A percentile compares a stretch with the other conserved stretches of the same genome.
These are phyloP conservation scores for Danionella dracula DNA, from an alignment of 2,797 vertebrate genomes.

Conservation along the genomic window DNA sequence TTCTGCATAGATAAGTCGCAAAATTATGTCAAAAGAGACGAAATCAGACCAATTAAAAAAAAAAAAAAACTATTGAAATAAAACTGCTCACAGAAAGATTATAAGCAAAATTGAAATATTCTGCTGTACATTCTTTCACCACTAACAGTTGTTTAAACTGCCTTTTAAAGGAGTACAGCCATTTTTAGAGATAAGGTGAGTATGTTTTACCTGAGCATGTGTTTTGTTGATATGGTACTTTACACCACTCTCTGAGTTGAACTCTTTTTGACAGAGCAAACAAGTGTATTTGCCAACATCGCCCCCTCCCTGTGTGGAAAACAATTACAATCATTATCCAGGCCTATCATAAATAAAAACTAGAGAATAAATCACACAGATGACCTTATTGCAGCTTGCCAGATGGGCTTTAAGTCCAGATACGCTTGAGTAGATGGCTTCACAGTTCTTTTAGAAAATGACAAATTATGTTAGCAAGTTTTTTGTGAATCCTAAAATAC, in stretches of 20 bases:
- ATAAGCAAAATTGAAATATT: too few species aligned
- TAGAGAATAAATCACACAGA: background rate
- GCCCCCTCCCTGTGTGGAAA: slow-evolving; percentile 76
- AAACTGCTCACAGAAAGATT: too few species aligned
- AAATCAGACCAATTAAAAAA: too few species aligned
- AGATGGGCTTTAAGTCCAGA: slow-evolving; percentile 96
- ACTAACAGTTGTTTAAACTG: too few species aligned
- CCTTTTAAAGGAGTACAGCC: too few species aligned
- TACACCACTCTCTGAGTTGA: slow-evolving; percentile 94
- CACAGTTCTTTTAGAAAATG: slow-evolving; percentile 77
- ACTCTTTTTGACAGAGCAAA: slow-evolving; percentile 95
- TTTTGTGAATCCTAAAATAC: too few species aligned
- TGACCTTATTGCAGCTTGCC: slow-evolving; percentile 90
- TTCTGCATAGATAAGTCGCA: slow-evolving; percentile 69
- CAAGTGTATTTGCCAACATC: slow-evolving; percentile 90
- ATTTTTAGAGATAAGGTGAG: too few species aligned
- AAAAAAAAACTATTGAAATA: background rate
- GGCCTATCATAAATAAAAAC: background rate
- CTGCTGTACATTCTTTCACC: too few species aligned
- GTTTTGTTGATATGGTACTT: slow-evolving; percentile 98
- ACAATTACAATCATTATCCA: slow-evolving; percentile 35
- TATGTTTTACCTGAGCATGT: slow-evolving; percentile 65
- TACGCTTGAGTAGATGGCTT: slow-evolving; percentile 95
- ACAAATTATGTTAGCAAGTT: too few species aligned
- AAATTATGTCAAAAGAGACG: background rate